Evolutionary conservation across 1,140 invertebrate species (phyloP).

Genomic region (Scaptomyza pallida): DNA sequence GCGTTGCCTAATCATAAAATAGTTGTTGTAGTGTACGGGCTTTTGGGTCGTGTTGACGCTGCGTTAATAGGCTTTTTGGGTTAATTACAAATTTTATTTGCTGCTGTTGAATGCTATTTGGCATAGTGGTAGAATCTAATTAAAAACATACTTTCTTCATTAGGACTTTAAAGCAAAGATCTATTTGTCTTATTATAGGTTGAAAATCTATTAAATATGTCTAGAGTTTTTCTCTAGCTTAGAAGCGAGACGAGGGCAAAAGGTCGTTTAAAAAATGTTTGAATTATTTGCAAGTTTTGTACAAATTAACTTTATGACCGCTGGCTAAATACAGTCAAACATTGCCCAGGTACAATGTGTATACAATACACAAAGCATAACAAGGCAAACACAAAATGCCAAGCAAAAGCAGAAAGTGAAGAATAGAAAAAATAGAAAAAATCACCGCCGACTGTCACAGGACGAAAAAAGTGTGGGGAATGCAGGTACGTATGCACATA

Average conservation of each 20-base stretch:
- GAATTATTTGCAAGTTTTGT: conserved; percentile 81
- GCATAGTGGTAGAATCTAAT: neutral
- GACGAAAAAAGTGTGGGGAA: conserved; percentile 15
- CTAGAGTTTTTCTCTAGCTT: too few species aligned
- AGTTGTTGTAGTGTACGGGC: conserved; percentile 22
- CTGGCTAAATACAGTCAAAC: conserved; percentile 81
- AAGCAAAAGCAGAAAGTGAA: conserved; percentile 32
- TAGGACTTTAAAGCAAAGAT: neutral
- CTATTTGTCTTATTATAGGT: too few species aligned
- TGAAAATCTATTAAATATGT: too few species aligned
- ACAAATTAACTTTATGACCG: conserved; percentile 82
- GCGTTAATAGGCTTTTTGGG: conserved; percentile 75
- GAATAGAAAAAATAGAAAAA: conserved; percentile 24
- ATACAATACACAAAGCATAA: conserved; percentile 81
- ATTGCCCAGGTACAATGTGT: conserved; percentile 72
- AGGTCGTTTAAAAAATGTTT: conserved; percentile 34
- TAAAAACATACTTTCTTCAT: neutral
- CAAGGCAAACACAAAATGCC: conserved; percentile 73
- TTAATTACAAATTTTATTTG: conserved; percentile 77
- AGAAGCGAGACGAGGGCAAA: conserved; percentile 1
- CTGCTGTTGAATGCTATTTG: conserved; percentile 8
- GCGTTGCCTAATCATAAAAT: conserved; percentile 54
- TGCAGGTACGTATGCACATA: conserved; percentile 15
- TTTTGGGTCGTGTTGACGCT: conserved; percentile 34
- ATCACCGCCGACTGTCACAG: conserved; percentile 32